Evolutionary conservation across 1,140 invertebrate species (phyloP).

Genomic region (Pseudomyrmex dendroicus): DNA sequence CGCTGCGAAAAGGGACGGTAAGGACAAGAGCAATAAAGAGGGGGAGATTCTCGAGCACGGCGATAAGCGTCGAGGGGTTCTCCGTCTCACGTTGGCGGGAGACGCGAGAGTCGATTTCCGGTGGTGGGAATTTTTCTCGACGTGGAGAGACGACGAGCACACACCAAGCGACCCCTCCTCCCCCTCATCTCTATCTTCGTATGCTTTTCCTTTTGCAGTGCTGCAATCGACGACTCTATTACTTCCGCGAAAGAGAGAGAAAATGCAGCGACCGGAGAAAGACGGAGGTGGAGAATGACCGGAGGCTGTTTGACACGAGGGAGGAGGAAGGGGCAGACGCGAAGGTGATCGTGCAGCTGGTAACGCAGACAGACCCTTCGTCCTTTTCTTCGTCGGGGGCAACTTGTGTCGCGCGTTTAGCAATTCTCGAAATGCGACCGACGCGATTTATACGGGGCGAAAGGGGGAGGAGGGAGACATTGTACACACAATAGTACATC

Average conservation of each 20-base stretch:
- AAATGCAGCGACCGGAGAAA: conserved; percentile 45
- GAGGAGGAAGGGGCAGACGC: conserved; percentile 28
- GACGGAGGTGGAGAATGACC: conserved; percentile 9
- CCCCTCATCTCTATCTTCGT: conserved; percentile 65
- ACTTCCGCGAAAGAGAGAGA: conserved; percentile 69
- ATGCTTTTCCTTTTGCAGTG: conserved; percentile 69
- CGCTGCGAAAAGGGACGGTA: conserved; percentile 38
- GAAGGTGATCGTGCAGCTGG: conserved; percentile 66
- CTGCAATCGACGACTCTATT: conserved; percentile 75
- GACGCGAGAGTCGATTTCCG: conserved; percentile 75
- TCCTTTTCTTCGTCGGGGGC: conserved; percentile 51
- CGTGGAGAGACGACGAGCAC: conserved; percentile 33
- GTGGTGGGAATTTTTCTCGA: conserved; percentile 72
- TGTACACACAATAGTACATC: conserved; percentile 42
- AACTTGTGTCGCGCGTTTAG: conserved; percentile 46
- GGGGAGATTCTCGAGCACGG: conserved; percentile 63
- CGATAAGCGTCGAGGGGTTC: conserved; percentile 69
- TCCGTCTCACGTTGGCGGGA: conserved; percentile 57
- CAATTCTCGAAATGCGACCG: conserved; percentile 53
- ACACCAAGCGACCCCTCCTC: conserved; percentile 6
- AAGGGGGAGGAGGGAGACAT: conserved; percentile 7
- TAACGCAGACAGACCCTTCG: conserved; percentile 56
- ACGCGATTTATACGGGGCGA: conserved; percentile 35
- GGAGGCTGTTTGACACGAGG: conserved; percentile 49
- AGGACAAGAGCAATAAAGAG: conserved; percentile 65